phyloP scores from a whole-genome alignment of 2,113 vertebrate species.

The Mobula hypostoma region DNA sequence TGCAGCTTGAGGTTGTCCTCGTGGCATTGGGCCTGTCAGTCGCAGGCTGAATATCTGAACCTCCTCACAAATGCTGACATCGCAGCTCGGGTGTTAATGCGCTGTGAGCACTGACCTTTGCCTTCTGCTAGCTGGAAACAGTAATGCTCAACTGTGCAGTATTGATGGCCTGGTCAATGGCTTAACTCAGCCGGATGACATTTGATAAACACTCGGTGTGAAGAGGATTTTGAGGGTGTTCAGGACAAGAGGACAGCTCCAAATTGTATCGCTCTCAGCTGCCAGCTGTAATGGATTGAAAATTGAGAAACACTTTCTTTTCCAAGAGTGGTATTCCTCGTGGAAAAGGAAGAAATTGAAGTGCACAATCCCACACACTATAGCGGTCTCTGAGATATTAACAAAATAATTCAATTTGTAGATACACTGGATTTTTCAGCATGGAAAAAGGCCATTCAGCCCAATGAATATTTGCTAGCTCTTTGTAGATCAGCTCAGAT shows the following conservation, averaged over 20 bases:
- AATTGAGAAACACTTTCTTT: background rate
- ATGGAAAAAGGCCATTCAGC: background rate
- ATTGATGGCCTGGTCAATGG: slow-evolving; percentile 10
- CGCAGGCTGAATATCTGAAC: background rate
- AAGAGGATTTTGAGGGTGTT: slow-evolving; percentile 15
- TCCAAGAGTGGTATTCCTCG: background rate
- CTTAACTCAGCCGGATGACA: slow-evolving; percentile 10
- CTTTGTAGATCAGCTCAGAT: background rate
- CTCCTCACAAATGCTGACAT: background rate
- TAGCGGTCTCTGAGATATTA: background rate
- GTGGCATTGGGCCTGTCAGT: background rate
- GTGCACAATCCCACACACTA: background rate
- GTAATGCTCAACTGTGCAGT: background rate
- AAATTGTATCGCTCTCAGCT: background rate
- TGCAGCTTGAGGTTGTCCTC: slow-evolving; percentile 16
- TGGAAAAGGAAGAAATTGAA: background rate
- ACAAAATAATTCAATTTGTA: background rate
- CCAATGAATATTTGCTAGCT: background rate
- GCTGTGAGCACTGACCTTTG: slow-evolving; percentile 14
- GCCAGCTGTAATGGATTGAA: background rate
- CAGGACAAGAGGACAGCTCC: background rate
- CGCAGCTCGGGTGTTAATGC: slow-evolving; percentile 18
- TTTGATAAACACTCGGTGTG: slow-evolving; percentile 21
- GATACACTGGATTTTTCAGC: background rate
- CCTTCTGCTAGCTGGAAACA: background rate